A percentile compares a stretch with the other conserved stretches of the same genome.
phyloP scores from a whole-genome alignment of 2,797 vertebrate species.

The Gastrophryne carolinensis region DNA sequence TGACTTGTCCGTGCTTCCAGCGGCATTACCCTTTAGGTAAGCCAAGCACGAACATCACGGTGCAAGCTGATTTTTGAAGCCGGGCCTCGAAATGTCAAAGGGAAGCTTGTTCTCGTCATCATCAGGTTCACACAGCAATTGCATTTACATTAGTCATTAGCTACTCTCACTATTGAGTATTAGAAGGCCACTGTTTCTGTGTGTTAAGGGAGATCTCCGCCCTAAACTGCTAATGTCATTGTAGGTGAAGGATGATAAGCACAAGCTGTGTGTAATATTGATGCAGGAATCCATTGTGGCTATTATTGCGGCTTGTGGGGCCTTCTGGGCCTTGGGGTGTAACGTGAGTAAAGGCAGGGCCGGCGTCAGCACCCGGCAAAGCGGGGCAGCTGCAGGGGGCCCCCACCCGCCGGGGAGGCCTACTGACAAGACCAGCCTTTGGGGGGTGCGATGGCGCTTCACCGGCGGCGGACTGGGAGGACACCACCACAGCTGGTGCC shows the following conservation, averaged over 20 bases:
- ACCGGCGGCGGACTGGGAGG: too few relatives aligned
- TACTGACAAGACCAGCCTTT: too few relatives aligned
- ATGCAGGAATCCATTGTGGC: too few relatives aligned
- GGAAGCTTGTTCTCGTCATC: slow-evolving; percentile 1
- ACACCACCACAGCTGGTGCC: too few relatives aligned
- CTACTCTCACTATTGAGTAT: neutral
- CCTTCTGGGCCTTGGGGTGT: too few relatives aligned
- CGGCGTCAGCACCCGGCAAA: too few relatives aligned
- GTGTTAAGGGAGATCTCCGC: neutral
- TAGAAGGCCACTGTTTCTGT: neutral
- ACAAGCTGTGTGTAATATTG: neutral
- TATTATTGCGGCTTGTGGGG: too few relatives aligned
- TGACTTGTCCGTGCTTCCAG: neutral
- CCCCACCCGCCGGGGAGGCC: too few relatives aligned
- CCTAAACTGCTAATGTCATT: neutral
- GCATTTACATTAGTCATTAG: neutral
- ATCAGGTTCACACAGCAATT: neutral
- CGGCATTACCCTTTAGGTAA: slow-evolving; percentile 6
- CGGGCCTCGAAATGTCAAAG: neutral
- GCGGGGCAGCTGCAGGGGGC: too few relatives aligned
- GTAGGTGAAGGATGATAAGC: neutral
- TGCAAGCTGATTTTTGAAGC: slow-evolving; percentile 19
- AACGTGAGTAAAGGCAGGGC: too few relatives aligned
- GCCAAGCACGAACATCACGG: neutral
- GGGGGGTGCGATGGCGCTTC: too few relatives aligned